Base-by-base conservation (phyloP, 2,797 vertebrate genomes). In the Anguilla megastoma region DNA sequence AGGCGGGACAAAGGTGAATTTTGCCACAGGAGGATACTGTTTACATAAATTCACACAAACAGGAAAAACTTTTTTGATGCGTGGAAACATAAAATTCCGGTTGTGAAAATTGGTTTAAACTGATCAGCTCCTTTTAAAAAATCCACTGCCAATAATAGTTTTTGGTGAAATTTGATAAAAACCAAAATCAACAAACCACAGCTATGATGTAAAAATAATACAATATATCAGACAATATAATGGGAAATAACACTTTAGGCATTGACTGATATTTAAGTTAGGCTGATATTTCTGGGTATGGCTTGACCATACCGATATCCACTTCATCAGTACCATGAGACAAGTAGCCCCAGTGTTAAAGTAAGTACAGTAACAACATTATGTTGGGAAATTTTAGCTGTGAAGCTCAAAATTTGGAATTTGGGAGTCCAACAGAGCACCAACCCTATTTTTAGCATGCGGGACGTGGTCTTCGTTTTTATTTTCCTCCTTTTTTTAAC, bases 401-500 rank as follows among this genome's bases (percentile, higher is more conserved):
- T 60, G 87, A 48, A 87, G 80, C 63, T 58, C 56, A 88, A 36
- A 48, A 33, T 86, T 80, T 52, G 24, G 24, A 27, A 86, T 48
- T 21, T 60, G 54, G 48, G 1, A 41, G 24, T 74, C 36, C 52
- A 86, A n/a, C 27, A 66, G 16, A 60, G 7, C 56, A 86, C 6
- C 30, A 30, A 24, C 41, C 74, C n/a, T 54, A 36, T 50, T 54
- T 84, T 87, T 27, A 66, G 92, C 90, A 63, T 58, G 41, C 86
- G 82, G 69, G 45, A 89, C 56, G 79, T 56, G 10, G 50, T 86
- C 80, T 76, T 80, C 41, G 36, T 50, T 90, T 60, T 52, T 3
- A 79, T 88, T 5, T 60, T 58, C 16, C 10, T 85, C 24, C 54
- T 58, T 56, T 41, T 52, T 58, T 86, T 90, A 94, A 95, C 89